Conservation (phyloP, 2,797 vertebrate species). For the Paguma larvata region DNA sequence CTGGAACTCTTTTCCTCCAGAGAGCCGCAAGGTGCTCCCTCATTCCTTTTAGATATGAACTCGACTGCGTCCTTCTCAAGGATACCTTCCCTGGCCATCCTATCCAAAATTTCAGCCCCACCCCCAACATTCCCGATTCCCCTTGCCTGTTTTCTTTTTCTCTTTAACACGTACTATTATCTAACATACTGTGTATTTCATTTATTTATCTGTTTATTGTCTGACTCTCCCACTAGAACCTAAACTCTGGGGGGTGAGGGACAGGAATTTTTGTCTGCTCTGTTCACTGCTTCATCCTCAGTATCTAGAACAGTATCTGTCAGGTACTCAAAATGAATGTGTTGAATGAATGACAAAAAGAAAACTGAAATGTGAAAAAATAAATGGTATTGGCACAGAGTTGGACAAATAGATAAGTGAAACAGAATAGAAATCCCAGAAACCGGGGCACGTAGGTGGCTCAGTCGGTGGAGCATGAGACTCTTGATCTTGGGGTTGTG, state of each 20-base stretch:
- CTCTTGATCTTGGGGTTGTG: no score
- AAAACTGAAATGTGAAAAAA: neutral
- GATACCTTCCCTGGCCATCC: neutral
- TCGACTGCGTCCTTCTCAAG: neutral
- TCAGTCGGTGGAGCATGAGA: no score
- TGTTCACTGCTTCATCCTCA: neutral
- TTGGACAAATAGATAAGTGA: neutral
- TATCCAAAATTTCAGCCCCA: neutral
- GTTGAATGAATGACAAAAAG: neutral
- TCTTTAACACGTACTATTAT: neutral
- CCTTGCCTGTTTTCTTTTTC: slow-evolving; percentile 29
- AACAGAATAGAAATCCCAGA: slow-evolving; percentile 8
- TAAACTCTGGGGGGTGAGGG: neutral
- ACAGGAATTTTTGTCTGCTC: slow-evolving; percentile 16
- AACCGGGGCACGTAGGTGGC: neutral
- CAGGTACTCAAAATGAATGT: neutral
- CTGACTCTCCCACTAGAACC: slow-evolving; percentile 25
- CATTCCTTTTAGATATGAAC: neutral
- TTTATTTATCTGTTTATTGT: neutral
- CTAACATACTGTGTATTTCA: neutral
- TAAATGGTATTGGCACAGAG: neutral
- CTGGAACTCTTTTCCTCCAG: neutral
- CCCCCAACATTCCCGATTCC: neutral
- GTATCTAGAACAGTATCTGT: neutral
- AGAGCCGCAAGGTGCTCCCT: neutral